Evolutionary conservation across 2,888 invertebrate species (phyloP), one percentile per base, ranked within the genome.

Genomic region (Polydrusus cervinus): DNA sequence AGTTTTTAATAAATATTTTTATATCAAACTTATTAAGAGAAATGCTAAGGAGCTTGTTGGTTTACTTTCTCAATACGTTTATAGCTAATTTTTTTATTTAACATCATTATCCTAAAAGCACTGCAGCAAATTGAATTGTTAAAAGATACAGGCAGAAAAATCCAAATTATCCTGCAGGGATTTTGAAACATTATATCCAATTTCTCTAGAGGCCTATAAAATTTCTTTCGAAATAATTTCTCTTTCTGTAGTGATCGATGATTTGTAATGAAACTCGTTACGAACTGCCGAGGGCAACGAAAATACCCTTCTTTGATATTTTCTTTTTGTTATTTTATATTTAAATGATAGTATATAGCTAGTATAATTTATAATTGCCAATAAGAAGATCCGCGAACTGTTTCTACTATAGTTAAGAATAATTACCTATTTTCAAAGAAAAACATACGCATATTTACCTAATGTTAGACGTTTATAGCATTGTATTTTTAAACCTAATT

Each of bases 121-220:
- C 2, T 18, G 14, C 10, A 60, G 38, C 14, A 60, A 60, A 60
- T 60, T 60, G 38, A 60, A 60, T 60, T 55, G 8, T 30, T 38
- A 10, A 14, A 60, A 10, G 16, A 60, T 16, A 60, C 38, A 16
- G 16, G 14, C 2, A 38, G 57, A 60, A 60, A 34, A 60, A 34
- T 60, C 38, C 38, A 60, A 57, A 60, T 60, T 60, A 18, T 38
- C 38, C 57, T 40, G 18, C 38, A 60, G 57, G 57, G 57, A 60
- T 38, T 60, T 34, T 16, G 57, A 38, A 60, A 60, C 38, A 60
- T 60, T 60, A 60, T 60, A 60, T 60, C 57, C 38, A 38, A 60
- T 60, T 60, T 60, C 57, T 60, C 57, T 16, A 60, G 34, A 34
- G 57, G 38, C 57, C 57, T 60, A 60, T 60, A 60, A 60, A 60